phyloP scores from a whole-genome alignment of 2,888 invertebrate genomes.

The Oxytorus armatus region DNA sequence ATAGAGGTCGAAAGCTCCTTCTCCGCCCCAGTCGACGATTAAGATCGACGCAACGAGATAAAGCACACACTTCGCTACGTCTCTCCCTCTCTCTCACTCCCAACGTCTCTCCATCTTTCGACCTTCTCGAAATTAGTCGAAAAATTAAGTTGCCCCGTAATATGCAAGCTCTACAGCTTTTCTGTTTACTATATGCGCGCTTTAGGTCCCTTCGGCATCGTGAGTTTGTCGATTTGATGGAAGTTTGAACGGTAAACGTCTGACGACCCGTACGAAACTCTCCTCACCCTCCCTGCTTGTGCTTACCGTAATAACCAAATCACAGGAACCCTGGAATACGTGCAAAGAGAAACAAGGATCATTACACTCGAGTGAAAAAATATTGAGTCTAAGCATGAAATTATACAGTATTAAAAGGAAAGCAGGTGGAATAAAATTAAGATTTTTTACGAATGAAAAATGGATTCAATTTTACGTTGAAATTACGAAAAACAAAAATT shows the following conservation, averaged over 20 bases:
- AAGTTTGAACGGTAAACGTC: slow-evolving; percentile 72
- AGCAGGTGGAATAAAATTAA: not conserved
- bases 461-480: too few relatives aligned
- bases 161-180: slow-evolving; percentile 62
- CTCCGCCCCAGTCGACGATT: slow-evolving; percentile 51
- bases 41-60: slow-evolving; percentile 58
- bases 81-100: slow-evolving; percentile 30
- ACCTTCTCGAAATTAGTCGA: slow-evolving; percentile 72
- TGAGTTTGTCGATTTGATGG: slow-evolving; percentile 70
- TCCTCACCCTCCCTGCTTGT: slow-evolving; percentile 17
- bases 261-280: slow-evolving; percentile 64
- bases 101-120: not conserved
- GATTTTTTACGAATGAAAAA: too few relatives aligned
- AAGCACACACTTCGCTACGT: slow-evolving; percentile 25
- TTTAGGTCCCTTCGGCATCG: slow-evolving; percentile 19
- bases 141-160: slow-evolving; percentile 74
- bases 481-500: too few relatives aligned
- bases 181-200: slow-evolving; percentile 21
- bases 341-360: not conserved
- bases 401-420: not conserved
- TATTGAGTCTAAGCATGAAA: not conserved
- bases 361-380: slow-evolving; percentile 5
- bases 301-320: slow-evolving; percentile 67
- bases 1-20: slow-evolving; percentile 46
- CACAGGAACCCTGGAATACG: slow-evolving; percentile 56